Percentiles rank a stretch among this genome's conserved stretches.
These are phyloP conservation scores for Eidolon helvum DNA, from an alignment of 2,113 vertebrate species.

Conservation along the genomic window DNA sequence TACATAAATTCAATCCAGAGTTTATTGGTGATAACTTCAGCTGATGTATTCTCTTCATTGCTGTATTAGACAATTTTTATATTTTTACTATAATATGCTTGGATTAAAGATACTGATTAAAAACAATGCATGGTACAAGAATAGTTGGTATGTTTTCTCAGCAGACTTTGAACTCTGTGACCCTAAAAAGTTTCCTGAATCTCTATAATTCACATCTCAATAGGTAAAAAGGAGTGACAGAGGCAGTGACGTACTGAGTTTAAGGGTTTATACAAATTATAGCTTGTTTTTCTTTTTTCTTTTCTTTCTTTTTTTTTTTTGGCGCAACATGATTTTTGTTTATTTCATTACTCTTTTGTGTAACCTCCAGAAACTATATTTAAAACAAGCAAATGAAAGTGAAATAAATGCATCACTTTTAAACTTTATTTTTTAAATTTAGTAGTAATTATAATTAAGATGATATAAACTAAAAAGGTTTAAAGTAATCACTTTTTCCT, in stretches of 20 bases:
- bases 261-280: not conserved
- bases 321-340: not conserved
- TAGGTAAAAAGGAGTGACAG: not conserved
- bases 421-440: not conserved
- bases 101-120: not conserved
- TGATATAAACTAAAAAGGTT: not conserved
- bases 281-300: not conserved
- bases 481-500: not conserved
- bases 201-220: not conserved
- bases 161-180: not conserved
- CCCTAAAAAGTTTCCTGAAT: not conserved
- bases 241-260: not conserved
- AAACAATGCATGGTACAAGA: not conserved
- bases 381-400: not conserved
- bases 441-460: not conserved
- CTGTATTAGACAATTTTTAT: not conserved
- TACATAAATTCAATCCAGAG: not conserved
- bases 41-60: not conserved
- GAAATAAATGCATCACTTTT: conserved; percentile 3
- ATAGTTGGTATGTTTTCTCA: not conserved
- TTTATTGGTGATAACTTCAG: not conserved
- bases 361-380: not conserved
- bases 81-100: not conserved
- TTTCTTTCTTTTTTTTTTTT: not conserved
- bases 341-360: not conserved